Evolutionary conservation across 2,113 vertebrate genomes (phyloP), one percentile per base, ranked within the genome.

Genomic region (Cryptotis parvus): DNA sequence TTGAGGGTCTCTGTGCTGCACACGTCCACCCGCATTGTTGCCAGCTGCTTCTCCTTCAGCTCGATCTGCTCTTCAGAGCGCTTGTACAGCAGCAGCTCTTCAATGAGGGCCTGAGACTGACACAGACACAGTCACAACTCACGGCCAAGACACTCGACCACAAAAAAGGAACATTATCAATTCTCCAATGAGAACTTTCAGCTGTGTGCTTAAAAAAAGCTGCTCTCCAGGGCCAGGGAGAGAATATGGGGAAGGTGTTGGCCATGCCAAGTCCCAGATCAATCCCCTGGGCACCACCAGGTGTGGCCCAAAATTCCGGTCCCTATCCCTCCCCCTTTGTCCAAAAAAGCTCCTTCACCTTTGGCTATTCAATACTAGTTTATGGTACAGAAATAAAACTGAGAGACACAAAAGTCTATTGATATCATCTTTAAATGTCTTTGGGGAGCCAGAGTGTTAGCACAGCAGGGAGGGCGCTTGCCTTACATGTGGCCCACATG

Each of bases 1-100:
- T 99, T 99, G 3, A 99, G 98, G 0, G 99, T 99, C 91, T 99
- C 99, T 0, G 99, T 98, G 97, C 99, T 99, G 97, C 99, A 99
- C 3, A 99, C 98, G 0, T 99, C 99, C 87, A 99, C 98, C 63
- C 99, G 96, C 97, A 99, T 98, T 1, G 99, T 98, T 4, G 98
- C 96, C 6, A 99, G 98, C 97, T 99, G 99, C 93, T 99, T 99
- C 97, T 99, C 99, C 87, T 99, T 99, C 87, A 99, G 92, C 43
- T 99, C 99, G 10, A 99, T 98, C 96, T 99, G 99, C 45, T 99
- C 99, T 70, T 98, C 97, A 0, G 98, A 98, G 39, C 97, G 98
- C 73, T 99, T 99, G 58, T 99, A 98, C 0, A 96, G 37, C 0
- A 98, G 94, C 91, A 99, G 84, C 55, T 99, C 98, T 18, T 99